A percentile compares a stretch with the other conserved stretches of the same genome.
phyloP scores from a whole-genome alignment of 2,797 vertebrate species.

The Salmo trutta region DNA sequence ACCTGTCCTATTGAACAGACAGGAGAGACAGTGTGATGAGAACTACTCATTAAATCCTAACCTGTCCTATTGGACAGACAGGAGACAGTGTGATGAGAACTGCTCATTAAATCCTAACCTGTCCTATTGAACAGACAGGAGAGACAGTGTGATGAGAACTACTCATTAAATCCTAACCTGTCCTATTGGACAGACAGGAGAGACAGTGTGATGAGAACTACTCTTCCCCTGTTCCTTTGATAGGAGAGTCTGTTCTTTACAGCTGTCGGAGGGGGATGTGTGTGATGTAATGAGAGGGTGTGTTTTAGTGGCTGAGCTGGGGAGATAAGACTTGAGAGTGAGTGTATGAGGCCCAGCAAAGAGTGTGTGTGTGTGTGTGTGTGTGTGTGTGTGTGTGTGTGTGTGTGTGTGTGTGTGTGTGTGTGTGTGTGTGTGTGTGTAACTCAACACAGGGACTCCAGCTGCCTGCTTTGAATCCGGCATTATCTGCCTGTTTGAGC shows the following conservation, averaged over 20 bases:
- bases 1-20: no score
- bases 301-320: constrained; percentile 51
- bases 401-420: no score
- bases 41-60: no score
- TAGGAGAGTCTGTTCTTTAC: constrained; percentile 11
- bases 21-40: no score
- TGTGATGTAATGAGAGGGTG: background rate
- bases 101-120: no score
- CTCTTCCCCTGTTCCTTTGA: background rate
- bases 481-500: background rate
- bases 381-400: no score
- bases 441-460: background rate
- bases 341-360: constrained; percentile 10
- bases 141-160: no score
- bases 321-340: constrained; percentile 63
- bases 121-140: no score
- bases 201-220: constrained; percentile 10
- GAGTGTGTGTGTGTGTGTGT: constrained; percentile 8
- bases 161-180: background rate
- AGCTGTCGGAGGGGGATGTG: constrained; percentile 9
- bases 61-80: no score
- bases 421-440: no score
- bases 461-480: background rate
- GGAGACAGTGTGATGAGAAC: background rate
- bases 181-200: constrained; percentile 12